These are phyloP conservation scores for Gobionotothen gibberifrons DNA, from an alignment of 2,797 vertebrate species.

Conservation along the genomic window DNA sequence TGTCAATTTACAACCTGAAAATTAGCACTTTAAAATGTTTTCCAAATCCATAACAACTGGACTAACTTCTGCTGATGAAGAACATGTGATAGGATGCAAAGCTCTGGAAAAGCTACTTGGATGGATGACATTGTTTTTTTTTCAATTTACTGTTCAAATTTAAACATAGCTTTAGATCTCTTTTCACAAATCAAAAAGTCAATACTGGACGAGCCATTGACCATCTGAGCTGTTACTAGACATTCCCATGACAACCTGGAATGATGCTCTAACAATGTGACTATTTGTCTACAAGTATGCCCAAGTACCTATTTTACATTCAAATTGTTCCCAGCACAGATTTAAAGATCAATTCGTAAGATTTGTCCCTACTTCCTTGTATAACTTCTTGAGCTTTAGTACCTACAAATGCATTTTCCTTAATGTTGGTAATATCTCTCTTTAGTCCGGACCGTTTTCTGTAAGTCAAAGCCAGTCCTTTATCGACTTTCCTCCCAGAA, in stretches of 20 bases:
- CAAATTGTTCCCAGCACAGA: slow-evolving; percentile 9
- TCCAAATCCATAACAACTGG: background rate
- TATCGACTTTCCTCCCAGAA: slow-evolving; percentile 35
- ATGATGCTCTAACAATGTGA: background rate
- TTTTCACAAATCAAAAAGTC: background rate
- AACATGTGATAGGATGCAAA: background rate
- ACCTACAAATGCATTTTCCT: slow-evolving; percentile 6
- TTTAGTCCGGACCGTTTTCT: slow-evolving; percentile 4
- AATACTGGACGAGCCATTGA: background rate
- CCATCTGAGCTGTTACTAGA: background rate
- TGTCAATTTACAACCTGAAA: background rate
- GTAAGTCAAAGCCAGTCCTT: slow-evolving; percentile 27
- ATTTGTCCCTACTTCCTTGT: slow-evolving; percentile 12
- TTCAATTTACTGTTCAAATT: background rate
- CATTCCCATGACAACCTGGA: background rate
- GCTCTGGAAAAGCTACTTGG: background rate
- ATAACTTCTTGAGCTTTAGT: slow-evolving; percentile 8
- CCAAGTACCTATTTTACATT: slow-evolving; percentile 1
- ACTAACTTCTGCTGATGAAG: background rate
- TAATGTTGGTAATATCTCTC: slow-evolving; percentile 21
- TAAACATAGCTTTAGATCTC: background rate
- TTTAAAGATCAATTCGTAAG: slow-evolving; percentile 15
- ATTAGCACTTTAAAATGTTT: background rate
- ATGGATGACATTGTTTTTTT: background rate
- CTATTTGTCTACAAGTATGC: background rate